Conservation (phyloP, 1,140 invertebrate species). For the Ips typographus region DNA sequence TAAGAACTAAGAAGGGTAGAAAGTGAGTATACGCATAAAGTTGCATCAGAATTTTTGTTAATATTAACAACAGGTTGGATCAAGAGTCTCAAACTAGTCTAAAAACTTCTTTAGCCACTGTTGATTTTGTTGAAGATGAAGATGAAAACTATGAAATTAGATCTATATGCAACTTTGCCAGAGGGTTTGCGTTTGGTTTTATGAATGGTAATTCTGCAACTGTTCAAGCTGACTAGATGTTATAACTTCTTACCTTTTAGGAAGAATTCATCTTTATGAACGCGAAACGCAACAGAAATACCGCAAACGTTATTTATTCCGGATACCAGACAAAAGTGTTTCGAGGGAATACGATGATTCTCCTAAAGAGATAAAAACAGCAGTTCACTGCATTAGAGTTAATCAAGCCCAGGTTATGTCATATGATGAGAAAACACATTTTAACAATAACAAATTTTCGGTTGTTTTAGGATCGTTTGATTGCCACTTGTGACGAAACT, state of each 20-base stretch:
- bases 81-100: conserved; percentile 39
- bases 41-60: background rate
- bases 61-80: conserved; percentile 17
- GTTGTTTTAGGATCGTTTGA: conserved; percentile 49
- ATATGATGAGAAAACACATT: too few species aligned
- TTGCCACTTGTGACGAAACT: conserved; percentile 64
- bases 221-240: background rate
- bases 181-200: conserved; percentile 65
- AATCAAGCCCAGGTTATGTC: conserved; percentile 32
- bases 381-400: conserved; percentile 32
- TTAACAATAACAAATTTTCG: background rate
- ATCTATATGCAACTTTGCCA: conserved; percentile 56
- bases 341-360: conserved; percentile 42
- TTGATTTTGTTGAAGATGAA: conserved; percentile 19
- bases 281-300: conserved; percentile 61
- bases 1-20: conserved; percentile 26
- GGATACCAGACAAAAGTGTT: conserved; percentile 56
- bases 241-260: conserved; percentile 7
- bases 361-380: conserved; percentile 35
- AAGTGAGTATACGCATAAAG: conserved; percentile 13
- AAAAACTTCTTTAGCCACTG: conserved; percentile 19
- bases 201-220: conserved; percentile 53
- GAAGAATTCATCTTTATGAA: conserved; percentile 63
- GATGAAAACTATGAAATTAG: conserved; percentile 50
- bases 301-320: conserved; percentile 61